phyloP scores from a whole-genome alignment of 37 sponge, comb jelly and placozoan species.

The Haliclona indistincta region DNA sequence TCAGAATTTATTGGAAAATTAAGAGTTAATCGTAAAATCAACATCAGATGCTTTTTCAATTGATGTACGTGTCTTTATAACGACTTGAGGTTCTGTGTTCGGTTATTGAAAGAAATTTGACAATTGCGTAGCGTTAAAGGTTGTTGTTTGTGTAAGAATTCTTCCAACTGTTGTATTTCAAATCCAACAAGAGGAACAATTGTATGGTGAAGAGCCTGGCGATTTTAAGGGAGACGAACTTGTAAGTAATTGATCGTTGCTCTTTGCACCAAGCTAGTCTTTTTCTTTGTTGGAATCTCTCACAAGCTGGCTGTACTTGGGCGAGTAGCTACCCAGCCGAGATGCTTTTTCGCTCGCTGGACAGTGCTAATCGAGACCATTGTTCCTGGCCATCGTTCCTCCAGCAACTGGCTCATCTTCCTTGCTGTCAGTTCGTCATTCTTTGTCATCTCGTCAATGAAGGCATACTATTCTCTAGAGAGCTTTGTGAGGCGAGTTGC shows the following conservation, averaged over 20 bases:
- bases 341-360: not conserved
- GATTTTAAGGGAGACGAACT: too few species aligned
- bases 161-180: too few species aligned
- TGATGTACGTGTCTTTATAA: too few species aligned
- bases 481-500: not conserved
- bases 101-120: too few species aligned
- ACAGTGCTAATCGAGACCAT: slow-evolving; percentile 1
- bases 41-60: slow-evolving; percentile 20
- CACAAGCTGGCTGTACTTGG: slow-evolving; percentile 24
- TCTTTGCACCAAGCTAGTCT: slow-evolving; percentile 12
- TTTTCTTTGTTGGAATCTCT: slow-evolving; percentile 22
- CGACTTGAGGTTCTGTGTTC: too few species aligned
- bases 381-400: not conserved
- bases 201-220: too few species aligned
- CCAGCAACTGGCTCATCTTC: not conserved
- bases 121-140: too few species aligned
- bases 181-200: too few species aligned
- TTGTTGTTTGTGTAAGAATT: too few species aligned
- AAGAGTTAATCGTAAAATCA: slow-evolving; percentile 14
- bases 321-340: slow-evolving; percentile 15
- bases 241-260: too few species aligned
- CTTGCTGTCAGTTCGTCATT: not conserved
- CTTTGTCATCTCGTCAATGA: slow-evolving; percentile 10
- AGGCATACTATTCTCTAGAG: not conserved
- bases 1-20: too few species aligned